These are phyloP conservation scores for Monopis laevigella DNA, from an alignment of 2,888 invertebrate species.

Conservation along the genomic window DNA sequence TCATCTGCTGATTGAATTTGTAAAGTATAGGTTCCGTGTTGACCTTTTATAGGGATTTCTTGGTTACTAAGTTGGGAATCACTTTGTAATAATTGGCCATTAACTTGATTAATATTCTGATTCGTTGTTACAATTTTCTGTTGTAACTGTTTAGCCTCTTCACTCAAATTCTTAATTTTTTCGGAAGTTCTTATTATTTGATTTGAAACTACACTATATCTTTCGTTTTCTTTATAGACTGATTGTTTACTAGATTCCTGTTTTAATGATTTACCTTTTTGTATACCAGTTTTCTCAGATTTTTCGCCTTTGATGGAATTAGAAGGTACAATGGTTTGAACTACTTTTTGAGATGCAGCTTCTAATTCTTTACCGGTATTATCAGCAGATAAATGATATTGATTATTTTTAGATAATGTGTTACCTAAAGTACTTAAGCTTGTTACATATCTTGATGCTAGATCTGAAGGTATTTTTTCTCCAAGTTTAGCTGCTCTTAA, in stretches of 20 bases:
- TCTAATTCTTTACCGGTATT: conserved; percentile 39
- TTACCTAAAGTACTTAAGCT: conserved; percentile 61
- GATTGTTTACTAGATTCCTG: conserved; percentile 28
- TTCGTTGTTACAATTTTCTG: conserved; percentile 42
- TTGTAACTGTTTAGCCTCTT: conserved; percentile 46
- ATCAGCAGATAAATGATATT: conserved; percentile 31
- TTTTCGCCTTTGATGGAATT: conserved; percentile 35
- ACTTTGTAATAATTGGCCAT: conserved; percentile 23
- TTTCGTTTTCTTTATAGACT: conserved; percentile 32
- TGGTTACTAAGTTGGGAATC: conserved; percentile 19
- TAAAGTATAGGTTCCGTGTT: conserved; percentile 74
- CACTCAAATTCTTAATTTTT: conserved; percentile 44
- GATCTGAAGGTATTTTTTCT: conserved; percentile 50
- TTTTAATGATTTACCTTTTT: conserved; percentile 43
- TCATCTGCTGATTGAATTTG: conserved; percentile 79
- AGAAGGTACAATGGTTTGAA: conserved; percentile 33
- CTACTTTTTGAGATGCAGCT: conserved; percentile 40
- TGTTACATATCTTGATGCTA: conserved; percentile 61
- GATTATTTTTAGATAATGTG: conserved; percentile 53
- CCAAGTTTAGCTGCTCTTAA: conserved; percentile 49
- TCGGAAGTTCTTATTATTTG: conserved; percentile 53
- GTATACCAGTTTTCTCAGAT: conserved; percentile 24
- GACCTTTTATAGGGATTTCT: conserved; percentile 62
- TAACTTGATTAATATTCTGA: conserved; percentile 34
- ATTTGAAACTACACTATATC: conserved; percentile 38